A percentile compares a stretch with the other conserved stretches of the same genome.
These are phyloP conservation scores for Sialia sialis DNA, from an alignment of 2,113 vertebrate genomes.

Conservation along the genomic window DNA sequence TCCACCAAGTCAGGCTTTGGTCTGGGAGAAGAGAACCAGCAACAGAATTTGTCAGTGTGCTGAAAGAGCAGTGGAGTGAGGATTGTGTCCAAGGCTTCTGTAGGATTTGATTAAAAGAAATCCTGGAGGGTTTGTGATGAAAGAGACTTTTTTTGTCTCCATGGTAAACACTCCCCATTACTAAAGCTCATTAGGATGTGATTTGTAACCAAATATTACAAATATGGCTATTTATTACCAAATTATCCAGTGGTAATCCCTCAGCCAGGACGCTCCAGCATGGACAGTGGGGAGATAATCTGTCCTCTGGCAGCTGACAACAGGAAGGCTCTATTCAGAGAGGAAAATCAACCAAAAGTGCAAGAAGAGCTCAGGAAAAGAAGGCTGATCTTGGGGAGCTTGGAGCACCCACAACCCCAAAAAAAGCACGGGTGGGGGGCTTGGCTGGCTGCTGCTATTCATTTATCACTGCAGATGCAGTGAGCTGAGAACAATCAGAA, in stretches of 20 bases:
- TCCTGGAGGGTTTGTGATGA: not conserved
- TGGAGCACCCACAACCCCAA: not conserved
- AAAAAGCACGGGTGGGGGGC: rapidly evolving
- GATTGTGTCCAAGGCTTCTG: not conserved
- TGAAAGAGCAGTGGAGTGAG: not conserved
- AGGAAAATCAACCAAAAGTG: not conserved
- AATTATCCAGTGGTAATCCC: not conserved
- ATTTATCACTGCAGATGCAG: not conserved
- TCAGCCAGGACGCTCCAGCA: not conserved
- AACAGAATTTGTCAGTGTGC: rapidly evolving
- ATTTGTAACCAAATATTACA: slow-evolving; percentile 42
- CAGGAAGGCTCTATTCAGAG: not conserved
- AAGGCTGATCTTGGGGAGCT: not conserved
- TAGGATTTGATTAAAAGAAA: not conserved
- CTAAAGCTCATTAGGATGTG: not conserved
- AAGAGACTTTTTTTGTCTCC: not conserved
- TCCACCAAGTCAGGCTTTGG: rapidly evolving
- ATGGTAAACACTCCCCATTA: rapidly evolving
- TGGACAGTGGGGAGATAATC: rapidly evolving
- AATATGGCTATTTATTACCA: not conserved
- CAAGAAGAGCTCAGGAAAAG: not conserved
- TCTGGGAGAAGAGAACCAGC: not conserved
- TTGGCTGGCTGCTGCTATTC: rapidly evolving
- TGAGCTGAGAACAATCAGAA: not conserved
- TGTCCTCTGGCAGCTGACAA: not conserved